Evolutionary conservation across 53 echinoderm and acorn worm species (phyloP), one percentile per base, ranked within the genome.

Genomic region (Mesocentrotus franciscanus): DNA sequence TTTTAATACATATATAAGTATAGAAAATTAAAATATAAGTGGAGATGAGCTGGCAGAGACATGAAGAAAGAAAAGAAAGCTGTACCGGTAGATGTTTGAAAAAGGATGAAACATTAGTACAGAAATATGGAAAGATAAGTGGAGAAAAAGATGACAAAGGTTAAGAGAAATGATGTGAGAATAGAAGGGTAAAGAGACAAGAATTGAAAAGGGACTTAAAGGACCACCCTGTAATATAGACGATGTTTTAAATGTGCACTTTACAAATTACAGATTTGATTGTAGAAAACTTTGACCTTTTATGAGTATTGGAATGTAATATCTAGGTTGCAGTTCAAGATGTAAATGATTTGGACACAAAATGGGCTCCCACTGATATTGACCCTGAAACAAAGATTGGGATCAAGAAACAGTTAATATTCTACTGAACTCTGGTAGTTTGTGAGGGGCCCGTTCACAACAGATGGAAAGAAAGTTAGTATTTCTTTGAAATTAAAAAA

Each of bases 301-400:
- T 74, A 74, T 74, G 81, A 39, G 20, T 6, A 27, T 36, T 16
- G 16, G 64, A 18, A 64, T 64, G 17, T 81, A 42, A 42, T 81
- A 76, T 76, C 15, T 76, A 42, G 81, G 42, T 5, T 81, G 42
- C 36, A 81, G 20, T 36, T 81, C 81, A 42, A 39, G 33, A 42
- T 81, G 42, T 81, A 81, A 81, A 81, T 42, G 81, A 81, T 42
- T 18, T 81, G 42, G 81, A 42, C 81, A 39, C 15, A 42, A 81
- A 78, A 81, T 81, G 39, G 81, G 42, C 81, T 42, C 81, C 81
- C 18, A 22, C 81, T 81, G 81, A 18, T 42, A 39, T 81, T 81
- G 81, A 81, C 81, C 81, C 42, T 81, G 81, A 42, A 42, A 81
- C 9, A 5, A 13, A 78, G 74, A 81, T 81, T 81, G 42, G 36